Evolutionary conservation across 2,797 vertebrate species (phyloP), one percentile per base, ranked within the genome.

Genomic region (Rhinella marina): DNA sequence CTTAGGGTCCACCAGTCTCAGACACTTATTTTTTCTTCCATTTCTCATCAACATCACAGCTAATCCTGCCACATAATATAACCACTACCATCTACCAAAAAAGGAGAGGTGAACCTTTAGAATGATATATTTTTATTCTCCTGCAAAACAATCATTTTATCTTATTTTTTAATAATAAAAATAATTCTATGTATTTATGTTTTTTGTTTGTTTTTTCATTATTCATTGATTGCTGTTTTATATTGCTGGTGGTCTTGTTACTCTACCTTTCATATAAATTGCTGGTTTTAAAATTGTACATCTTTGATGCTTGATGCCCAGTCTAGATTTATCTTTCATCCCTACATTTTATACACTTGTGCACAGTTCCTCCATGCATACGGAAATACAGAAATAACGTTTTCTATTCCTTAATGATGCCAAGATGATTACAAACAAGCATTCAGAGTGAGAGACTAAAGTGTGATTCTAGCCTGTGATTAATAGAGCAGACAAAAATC

Each of bases 401-500:
- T 82, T 82, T 77, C 48, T 29, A 25, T 77, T 77, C 66, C 50
- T 82, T 48, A 62, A 4, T 77, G 32, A 76, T 79, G 68, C 62
- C 68, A 88, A 59, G 62, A 66, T 81, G 62, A 89, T 68, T 82
- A 75, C 57, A 86, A 77, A 23, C 78, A 76, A 86, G 61, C 27
- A 32, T 48, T 81, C 57, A 72, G 16, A 79, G 70, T 64, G 57
- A 41, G 59, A 81, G 32, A 57, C 21, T 66, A 70, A 62, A 90
- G 85, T 86, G 78, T 68, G 29, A 59, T 64, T 48, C n/a, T 62
- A 72, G 56, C 70, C 81, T 59, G 80, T 62, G 85, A 87, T 79
- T 54, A 86, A 56, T 56, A 89, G 81, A 87, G 81, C 82, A 82
- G 78, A 86, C 11, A 61, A 32, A 64, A 78, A 81, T 76, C 48